Base-by-base conservation (phyloP, 2,797 vertebrate genomes). In the Scolopax rusticola region DNA sequence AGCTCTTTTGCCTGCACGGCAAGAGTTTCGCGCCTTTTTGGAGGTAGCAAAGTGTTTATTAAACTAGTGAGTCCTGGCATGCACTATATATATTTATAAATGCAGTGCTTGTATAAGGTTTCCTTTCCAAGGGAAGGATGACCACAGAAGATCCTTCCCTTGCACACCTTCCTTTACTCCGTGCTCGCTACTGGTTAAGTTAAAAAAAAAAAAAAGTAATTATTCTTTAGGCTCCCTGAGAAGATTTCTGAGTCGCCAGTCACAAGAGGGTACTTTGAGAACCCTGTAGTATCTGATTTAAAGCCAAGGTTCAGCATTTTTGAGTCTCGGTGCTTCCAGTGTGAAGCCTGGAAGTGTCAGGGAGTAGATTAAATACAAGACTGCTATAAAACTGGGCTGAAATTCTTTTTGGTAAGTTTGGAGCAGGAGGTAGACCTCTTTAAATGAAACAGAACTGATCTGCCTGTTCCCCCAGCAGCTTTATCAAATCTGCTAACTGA, bases 191-290 rank as follows among this genome's bases (percentile, higher is more conserved):
- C 45, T 47, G 32, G 27, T 84, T 40, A 60, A 69, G 77, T 24
- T 48, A 41, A 14, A 54, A 82, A 94, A 36, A 36, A 36, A 36
- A 57, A 69, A 57, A 69, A 48, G 33, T 25, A 36, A 28, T 41
- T 40, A 84, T 36, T 84, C 84, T 76, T 64, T 19, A 68, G 59
- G 16, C n/a, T 91, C 57, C 38, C 69, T 65, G 81, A 77, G 76
- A 69, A 84, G 61, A 77, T 63, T 85, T 95, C 90, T 95, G 93
- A 96, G 91, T 94, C 84, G 89, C 53, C 74, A 89, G 84, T 87
- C 90, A 90, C 71, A 82, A 64, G 81, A 87, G 63, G 48, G 47
- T 41, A 56, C 47, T 83, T 90, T 60, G 61, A 89, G 81, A 92
- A 74, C 30, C 43, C 41, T 45, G 67, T 43, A 41, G 63, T 36